phyloP scores from a whole-genome alignment of 2,113 vertebrate species.

The Arothron firmamentum region DNA sequence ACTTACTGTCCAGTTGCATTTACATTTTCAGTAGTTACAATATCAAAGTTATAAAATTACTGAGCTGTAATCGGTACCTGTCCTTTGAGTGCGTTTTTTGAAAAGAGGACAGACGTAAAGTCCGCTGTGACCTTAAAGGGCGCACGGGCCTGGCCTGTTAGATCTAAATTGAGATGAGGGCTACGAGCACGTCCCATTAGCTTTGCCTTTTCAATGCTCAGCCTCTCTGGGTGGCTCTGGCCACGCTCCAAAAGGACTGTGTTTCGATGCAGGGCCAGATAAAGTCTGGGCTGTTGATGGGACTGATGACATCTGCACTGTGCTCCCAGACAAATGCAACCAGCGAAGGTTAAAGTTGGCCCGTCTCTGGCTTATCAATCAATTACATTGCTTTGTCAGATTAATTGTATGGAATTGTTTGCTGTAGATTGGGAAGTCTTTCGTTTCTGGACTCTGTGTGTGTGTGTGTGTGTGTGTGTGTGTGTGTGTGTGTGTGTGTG shows the following conservation, averaged over 20 bases:
- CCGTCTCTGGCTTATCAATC: conserved; percentile 63
- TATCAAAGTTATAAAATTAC: no score
- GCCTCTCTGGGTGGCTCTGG: conserved; percentile 71
- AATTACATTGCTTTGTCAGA: conserved; percentile 74
- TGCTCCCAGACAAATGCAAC: conserved; percentile 58
- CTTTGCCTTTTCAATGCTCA: conserved; percentile 70
- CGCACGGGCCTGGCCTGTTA: conserved; percentile 67
- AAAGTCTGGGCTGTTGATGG: conserved; percentile 63
- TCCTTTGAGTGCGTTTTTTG: background rate
- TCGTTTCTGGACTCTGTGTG: conserved; percentile 31
- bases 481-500: no score
- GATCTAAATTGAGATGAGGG: conserved; percentile 76
- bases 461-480: no score
- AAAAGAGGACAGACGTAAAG: conserved; percentile 44
- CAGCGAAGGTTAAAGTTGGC: conserved; percentile 41
- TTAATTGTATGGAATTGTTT: conserved; percentile 73
- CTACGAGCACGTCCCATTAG: conserved; percentile 76
- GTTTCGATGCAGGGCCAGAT: conserved; percentile 71
- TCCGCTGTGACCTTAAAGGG: conserved; percentile 75
- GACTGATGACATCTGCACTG: conserved; percentile 72
- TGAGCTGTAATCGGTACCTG: no score
- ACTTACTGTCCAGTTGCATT: no score
- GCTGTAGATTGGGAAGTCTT: conserved; percentile 55
- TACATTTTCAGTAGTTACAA: no score
- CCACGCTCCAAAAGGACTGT: conserved; percentile 65